A percentile compares a stretch with the other conserved stretches of the same genome.
These are phyloP conservation scores for Callionymus lyra DNA, from an alignment of 2,113 vertebrate genomes.

Conservation along the genomic window DNA sequence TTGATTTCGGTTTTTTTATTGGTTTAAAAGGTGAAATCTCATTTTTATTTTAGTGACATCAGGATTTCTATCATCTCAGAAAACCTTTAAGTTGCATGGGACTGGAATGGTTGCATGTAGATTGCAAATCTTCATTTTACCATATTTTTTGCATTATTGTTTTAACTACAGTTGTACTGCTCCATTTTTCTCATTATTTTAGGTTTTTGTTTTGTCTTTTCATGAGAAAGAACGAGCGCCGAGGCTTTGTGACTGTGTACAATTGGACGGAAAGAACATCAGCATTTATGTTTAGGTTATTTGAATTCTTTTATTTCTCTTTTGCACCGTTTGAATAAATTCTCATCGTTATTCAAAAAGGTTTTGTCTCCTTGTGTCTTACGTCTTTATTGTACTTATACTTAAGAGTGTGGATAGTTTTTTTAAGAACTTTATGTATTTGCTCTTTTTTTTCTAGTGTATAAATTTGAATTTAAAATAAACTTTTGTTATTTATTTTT, in stretches of 20 bases:
- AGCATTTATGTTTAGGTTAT: constrained; percentile 51
- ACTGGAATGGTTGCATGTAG: constrained; percentile 65
- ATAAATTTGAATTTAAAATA: too few species aligned
- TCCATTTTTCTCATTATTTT: constrained; percentile 15
- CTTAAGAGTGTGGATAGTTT: too few species aligned
- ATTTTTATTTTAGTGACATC: constrained; percentile 42
- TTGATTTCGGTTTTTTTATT: constrained; percentile 29
- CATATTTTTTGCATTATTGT: constrained; percentile 56
- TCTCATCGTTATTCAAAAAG: constrained; percentile 68
- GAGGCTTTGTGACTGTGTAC: constrained; percentile 61
- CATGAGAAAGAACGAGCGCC: too few species aligned
- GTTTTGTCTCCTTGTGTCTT: constrained; percentile 2
- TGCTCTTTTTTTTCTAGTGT: too few species aligned
- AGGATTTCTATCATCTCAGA: constrained; percentile 29
- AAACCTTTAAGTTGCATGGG: constrained; percentile 52
- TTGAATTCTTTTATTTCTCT: constrained; percentile 32
- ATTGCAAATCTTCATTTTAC: constrained; percentile 41
- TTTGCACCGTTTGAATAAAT: constrained; percentile 79
- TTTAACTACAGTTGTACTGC: constrained; percentile 29
- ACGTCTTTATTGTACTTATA: too few species aligned
- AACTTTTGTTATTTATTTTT: too few species aligned
- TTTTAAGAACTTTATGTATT: too few species aligned
- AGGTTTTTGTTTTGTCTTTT: constrained; percentile 17
- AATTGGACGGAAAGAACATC: constrained; percentile 66
- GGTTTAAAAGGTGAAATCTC: constrained; percentile 7